Evolutionary conservation across 2,113 vertebrate genomes (phyloP), one percentile per base, ranked within the genome.

Genomic region (Bostrychus sinensis): DNA sequence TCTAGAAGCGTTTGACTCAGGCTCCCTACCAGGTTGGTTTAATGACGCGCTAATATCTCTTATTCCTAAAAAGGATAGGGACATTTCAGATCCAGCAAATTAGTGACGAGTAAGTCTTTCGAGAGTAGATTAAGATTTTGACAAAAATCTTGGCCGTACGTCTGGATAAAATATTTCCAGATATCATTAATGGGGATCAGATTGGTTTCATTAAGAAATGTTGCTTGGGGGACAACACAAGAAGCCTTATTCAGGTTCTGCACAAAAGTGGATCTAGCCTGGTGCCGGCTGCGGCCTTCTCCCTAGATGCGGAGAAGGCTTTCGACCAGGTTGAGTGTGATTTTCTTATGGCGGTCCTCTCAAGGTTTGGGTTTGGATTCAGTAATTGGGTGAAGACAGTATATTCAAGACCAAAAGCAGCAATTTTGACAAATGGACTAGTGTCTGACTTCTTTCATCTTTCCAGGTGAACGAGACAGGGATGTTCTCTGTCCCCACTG

Each of bases 391-490:
- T 50, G 12, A 50, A 13, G 22, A 25, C 23, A 11, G 11, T 25
- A 25, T 50, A 50, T 50, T 25, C 20, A 20, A 25, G 20, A 25
- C 48, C 61, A 20, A 53, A 20, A 7, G 61, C 23, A 3, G 61
- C 48, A 54, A 36, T 63, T 2, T 20, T 63, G 6, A 54, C 48
- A 3, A 63, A 42, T 19, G 45, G 60, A 6, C 3, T 28, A 0
- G 26, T 39, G 17, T 62, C 45, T 25, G 14, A 34, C 1, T 39
- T 62, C 26, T 51, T 62, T 2, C 0, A 17, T 4, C 23, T 41
- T 0, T 53, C 46, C 8, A 13, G 34, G 12, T 32, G 45, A 1
- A 53, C 22, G 3, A 1, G n/a, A 3, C 60, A 62, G 5, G 46
- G 46, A 0, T 62, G 34, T 2, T 51, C 16, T 17, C 4, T 53